These are phyloP conservation scores for Henricia sp. DNA, from an alignment of 53 echinoderm and acorn worm species.

Conservation along the genomic window DNA sequence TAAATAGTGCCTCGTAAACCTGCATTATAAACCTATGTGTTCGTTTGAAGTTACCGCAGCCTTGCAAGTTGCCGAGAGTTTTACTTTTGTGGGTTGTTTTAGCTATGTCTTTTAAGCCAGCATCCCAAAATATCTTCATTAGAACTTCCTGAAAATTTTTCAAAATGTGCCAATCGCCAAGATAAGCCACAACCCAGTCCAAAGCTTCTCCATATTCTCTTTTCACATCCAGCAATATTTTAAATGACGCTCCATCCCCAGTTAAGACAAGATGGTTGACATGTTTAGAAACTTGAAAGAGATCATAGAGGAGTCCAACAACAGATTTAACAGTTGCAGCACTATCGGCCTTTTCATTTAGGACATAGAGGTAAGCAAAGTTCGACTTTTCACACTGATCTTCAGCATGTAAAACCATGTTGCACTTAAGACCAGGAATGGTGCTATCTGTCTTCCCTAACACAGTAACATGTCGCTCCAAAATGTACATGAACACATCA, in stretches of 20 bases:
- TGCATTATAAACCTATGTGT: constrained; percentile 69
- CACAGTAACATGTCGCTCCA: constrained; percentile 26
- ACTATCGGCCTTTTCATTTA: constrained; percentile 62
- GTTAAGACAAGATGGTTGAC: constrained; percentile 66
- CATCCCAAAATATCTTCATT: constrained; percentile 84
- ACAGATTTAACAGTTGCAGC: constrained; percentile 39
- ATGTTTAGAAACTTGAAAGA: constrained; percentile 19
- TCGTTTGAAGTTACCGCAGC: constrained; percentile 60
- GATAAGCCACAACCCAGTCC: constrained; percentile 73
- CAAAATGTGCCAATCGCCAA: constrained; percentile 79
- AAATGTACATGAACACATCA: constrained; percentile 45
- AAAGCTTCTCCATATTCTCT: constrained; percentile 61
- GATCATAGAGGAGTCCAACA: constrained; percentile 48
- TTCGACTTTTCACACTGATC: constrained; percentile 27
- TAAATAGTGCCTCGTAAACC: constrained; percentile 58
- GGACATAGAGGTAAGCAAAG: constrained; percentile 58
- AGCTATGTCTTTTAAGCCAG: constrained; percentile 74
- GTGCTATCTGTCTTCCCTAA: not conserved
- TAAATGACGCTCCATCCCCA: constrained; percentile 69
- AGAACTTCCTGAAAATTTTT: constrained; percentile 76
- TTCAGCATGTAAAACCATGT: constrained; percentile 31
- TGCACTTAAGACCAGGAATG: constrained; percentile 45
- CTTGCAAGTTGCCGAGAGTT: constrained; percentile 30
- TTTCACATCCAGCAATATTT: constrained; percentile 53
- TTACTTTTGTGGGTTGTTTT: constrained; percentile 54